phyloP scores from a whole-genome alignment of 2,888 invertebrate species.

The Andrena trimmerana region DNA sequence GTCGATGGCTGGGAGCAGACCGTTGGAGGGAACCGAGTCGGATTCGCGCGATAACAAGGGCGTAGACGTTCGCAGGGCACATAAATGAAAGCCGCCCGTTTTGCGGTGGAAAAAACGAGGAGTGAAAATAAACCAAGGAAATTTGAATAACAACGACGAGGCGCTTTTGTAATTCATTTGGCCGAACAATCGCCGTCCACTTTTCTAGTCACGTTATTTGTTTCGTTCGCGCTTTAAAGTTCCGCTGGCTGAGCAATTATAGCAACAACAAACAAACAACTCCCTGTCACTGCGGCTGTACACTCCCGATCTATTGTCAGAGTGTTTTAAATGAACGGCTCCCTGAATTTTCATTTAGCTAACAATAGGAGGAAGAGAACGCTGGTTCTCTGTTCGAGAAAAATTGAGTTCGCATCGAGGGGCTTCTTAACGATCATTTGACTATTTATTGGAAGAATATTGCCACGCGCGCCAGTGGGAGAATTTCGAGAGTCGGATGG shows the following conservation, averaged over 20 bases:
- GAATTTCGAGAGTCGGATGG: neutral
- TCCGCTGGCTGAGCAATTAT: constrained; percentile 50
- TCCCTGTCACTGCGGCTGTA: neutral
- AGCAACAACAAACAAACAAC: constrained; percentile 32
- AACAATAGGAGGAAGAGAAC: neutral
- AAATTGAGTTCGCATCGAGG: neutral
- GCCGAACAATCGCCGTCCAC: constrained; percentile 24
- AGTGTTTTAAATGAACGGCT: constrained; percentile 8
- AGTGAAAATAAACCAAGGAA: constrained; percentile 41
- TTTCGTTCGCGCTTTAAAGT: constrained; percentile 34
- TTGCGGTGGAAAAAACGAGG: neutral
- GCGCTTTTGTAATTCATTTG: constrained; percentile 54
- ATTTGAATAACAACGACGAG: constrained; percentile 60
- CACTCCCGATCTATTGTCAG: neutral
- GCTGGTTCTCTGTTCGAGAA: neutral
- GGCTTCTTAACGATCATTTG: neutral
- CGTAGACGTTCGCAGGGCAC: neutral
- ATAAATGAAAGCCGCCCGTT: constrained; percentile 42
- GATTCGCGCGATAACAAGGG: constrained; percentile 27
- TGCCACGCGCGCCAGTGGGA: neutral
- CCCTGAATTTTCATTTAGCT: neutral
- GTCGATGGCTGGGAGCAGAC: neutral
- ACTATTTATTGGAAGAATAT: neutral
- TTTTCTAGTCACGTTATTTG: constrained; percentile 44
- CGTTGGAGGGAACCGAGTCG: neutral